These are phyloP conservation scores for Passer domesticus DNA, from an alignment of 2,113 vertebrate genomes.

Conservation along the genomic window DNA sequence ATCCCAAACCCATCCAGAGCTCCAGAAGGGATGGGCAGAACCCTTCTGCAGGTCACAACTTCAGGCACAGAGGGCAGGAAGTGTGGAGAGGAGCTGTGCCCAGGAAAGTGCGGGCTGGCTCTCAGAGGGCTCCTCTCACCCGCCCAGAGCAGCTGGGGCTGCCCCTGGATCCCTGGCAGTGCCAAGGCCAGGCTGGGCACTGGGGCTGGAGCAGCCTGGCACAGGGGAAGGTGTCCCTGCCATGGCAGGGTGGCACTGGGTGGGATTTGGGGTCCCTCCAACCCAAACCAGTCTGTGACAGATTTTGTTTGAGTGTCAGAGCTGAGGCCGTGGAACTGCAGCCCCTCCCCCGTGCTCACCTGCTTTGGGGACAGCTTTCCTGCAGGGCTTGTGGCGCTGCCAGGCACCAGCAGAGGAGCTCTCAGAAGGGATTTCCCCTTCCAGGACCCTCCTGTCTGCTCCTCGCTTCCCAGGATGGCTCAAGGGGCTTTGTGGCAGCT, in stretches of 20 bases:
- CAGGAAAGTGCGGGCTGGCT: fast-evolving
- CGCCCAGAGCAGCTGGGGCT: neutral
- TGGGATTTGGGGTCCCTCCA: fast-evolving
- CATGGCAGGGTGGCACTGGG: neutral
- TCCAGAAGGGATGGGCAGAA: neutral
- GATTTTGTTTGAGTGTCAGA: neutral
- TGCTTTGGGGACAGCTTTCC: neutral
- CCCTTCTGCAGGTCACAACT: neutral
- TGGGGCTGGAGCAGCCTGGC: neutral
- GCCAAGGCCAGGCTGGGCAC: fast-evolving
- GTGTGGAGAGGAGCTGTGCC: fast-evolving
- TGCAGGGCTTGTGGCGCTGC: fast-evolving
- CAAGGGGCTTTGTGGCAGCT: neutral
- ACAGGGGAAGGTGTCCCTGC: neutral
- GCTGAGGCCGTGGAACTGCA: fast-evolving
- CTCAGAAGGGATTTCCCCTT: neutral
- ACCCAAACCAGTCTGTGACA: fast-evolving
- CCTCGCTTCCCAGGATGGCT: neutral
- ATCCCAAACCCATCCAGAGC: neutral
- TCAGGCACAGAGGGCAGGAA: neutral
- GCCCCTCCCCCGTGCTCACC: neutral
- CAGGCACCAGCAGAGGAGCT: neutral
- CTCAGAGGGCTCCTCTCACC: neutral
- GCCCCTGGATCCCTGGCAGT: neutral
- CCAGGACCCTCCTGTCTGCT: neutral